A percentile compares a stretch with the other conserved stretches of the same genome.
These are phyloP conservation scores for Apamea monoglypha DNA, from an alignment of 2,888 invertebrate species.

Conservation along the genomic window DNA sequence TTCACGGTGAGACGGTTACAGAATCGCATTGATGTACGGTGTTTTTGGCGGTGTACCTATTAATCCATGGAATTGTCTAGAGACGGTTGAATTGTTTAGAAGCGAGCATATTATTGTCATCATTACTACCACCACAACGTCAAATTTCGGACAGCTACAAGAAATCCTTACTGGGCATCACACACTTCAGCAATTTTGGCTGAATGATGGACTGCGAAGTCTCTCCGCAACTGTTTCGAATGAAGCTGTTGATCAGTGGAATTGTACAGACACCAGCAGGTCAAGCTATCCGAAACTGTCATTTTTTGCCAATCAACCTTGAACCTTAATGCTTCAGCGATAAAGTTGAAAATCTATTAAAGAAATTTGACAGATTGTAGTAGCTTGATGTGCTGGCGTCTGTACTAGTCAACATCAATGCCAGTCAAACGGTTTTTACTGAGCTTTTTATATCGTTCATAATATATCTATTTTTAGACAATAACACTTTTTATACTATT, in stretches of 20 bases:
- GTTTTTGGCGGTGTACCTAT: too few species aligned
- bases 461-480: slow-evolving; percentile 8
- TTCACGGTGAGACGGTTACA: too few species aligned
- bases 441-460: not conserved
- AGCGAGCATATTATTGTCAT: not conserved
- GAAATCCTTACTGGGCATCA: not conserved
- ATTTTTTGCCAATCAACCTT: too few species aligned
- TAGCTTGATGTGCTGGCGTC: too few species aligned
- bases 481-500: slow-evolving; percentile 6
- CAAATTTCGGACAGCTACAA: not conserved
- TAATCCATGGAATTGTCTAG: not conserved
- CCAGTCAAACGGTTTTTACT: not conserved
- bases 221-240: not conserved
- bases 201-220: not conserved
- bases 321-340: too few species aligned
- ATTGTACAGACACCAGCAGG: not conserved
- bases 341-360: too few species aligned
- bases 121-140: too few species aligned
- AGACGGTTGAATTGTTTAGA: too few species aligned
- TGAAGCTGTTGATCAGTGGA: slow-evolving; percentile 2
- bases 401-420: not conserved
- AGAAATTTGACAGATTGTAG: too few species aligned
- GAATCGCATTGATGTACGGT: too few species aligned
- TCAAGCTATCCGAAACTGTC: too few species aligned
- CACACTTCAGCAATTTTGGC: not conserved